phyloP scores from a whole-genome alignment of 1,140 invertebrate species.

The Pomacea maculata region DNA sequence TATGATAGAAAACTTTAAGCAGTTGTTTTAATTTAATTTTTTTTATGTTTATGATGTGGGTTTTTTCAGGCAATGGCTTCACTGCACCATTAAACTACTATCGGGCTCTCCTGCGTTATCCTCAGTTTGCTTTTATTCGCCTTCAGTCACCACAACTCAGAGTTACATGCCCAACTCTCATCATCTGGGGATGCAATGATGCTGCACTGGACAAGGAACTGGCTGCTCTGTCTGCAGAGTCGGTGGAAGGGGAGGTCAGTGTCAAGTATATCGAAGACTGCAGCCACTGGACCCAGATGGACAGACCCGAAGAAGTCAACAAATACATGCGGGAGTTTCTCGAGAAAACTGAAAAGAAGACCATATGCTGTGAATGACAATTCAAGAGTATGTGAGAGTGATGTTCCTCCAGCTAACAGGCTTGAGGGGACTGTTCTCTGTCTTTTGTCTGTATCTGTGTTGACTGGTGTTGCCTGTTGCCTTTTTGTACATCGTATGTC shows the following conservation, averaged over 20 bases:
- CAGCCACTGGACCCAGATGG: slow-evolving; percentile 82
- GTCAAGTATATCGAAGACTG: slow-evolving; percentile 74
- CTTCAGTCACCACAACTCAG: slow-evolving; percentile 5
- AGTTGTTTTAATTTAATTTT: too few relatives aligned
- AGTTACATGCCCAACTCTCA: slow-evolving; percentile 70
- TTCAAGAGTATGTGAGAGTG: too few relatives aligned
- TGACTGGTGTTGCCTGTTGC: too few relatives aligned
- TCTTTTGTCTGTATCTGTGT: too few relatives aligned
- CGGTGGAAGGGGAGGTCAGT: slow-evolving; percentile 70
- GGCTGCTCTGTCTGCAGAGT: slow-evolving; percentile 75
- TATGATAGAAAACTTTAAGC: too few relatives aligned
- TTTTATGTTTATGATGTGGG: neutral
- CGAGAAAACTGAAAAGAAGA: slow-evolving; percentile 20
- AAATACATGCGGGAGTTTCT: slow-evolving; percentile 75
- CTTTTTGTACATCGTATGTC: too few relatives aligned
- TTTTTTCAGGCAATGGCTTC: slow-evolving; percentile 71
- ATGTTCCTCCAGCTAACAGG: too few relatives aligned
- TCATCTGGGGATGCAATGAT: slow-evolving; percentile 76
- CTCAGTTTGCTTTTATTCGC: neutral
- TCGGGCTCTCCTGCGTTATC: slow-evolving; percentile 65
- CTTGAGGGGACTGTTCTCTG: too few relatives aligned
- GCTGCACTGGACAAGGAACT: slow-evolving; percentile 71
- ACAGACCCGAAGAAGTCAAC: slow-evolving; percentile 76
- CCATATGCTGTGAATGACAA: neutral
- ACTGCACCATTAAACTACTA: slow-evolving; percentile 84